Conservation (phyloP, 2,888 invertebrate genomes). For the Lycia hirtaria region DNA sequence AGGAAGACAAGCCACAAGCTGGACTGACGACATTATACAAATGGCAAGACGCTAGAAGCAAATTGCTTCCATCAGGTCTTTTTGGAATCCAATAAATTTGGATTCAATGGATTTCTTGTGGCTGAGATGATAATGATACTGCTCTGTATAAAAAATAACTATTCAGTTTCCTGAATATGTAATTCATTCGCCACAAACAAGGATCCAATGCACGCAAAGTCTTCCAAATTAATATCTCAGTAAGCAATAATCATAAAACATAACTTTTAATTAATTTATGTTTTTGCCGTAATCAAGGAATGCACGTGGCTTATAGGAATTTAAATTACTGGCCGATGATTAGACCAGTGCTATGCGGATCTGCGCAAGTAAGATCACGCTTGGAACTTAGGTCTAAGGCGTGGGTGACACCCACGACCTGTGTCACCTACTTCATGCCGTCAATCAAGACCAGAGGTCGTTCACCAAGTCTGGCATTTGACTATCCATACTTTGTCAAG, state of each 20-base stretch:
- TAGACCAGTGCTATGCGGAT: conserved; percentile 39
- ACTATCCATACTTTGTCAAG: no score
- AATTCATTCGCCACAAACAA: background rate
- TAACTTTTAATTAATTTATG: conserved; percentile 8
- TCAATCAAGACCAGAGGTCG: conserved; percentile 31
- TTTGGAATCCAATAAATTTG: no score
- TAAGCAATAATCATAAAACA: background rate
- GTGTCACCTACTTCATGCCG: conserved; percentile 21
- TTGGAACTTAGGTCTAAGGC: conserved; percentile 32
- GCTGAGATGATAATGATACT: no score
- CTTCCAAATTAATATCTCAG: background rate
- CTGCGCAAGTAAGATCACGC: conserved; percentile 33
- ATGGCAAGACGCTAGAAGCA: no score
- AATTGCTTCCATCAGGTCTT: no score
- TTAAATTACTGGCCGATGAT: conserved; percentile 26
- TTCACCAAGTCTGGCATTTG: conserved; percentile 24
- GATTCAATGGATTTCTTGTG: no score
- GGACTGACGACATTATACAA: no score
- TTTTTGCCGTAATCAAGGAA: conserved; percentile 24
- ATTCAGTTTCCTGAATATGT: background rate
- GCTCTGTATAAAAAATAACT: background rate
- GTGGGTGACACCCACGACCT: conserved; percentile 40
- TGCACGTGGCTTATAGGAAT: conserved; percentile 27
- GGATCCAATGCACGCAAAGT: background rate
- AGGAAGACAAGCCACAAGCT: no score